These are phyloP conservation scores for Drosophila pseudotakahashii DNA, from an alignment of 2,888 invertebrate genomes.

Conservation along the genomic window DNA sequence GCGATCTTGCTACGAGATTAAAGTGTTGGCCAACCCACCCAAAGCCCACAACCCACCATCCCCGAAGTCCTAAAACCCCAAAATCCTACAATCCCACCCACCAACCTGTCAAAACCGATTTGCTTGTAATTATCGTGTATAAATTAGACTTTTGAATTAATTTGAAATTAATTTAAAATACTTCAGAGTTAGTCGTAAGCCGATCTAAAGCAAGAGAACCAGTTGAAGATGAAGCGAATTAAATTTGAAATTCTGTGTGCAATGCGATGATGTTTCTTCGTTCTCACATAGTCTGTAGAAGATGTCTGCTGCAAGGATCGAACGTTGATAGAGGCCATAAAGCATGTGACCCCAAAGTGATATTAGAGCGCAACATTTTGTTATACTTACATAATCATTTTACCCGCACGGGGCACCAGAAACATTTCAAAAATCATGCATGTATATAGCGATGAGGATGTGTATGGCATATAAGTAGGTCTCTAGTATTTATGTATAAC, in stretches of 20 bases:
- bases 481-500: conserved; percentile 48
- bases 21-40: conserved; percentile 44
- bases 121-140: conserved; percentile 55
- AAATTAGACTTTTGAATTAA: conserved; percentile 72
- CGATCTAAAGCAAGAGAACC: conserved; percentile 48
- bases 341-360: conserved; percentile 72
- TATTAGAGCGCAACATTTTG: conserved; percentile 73
- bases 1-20: conserved; percentile 76
- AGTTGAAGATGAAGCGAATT: conserved; percentile 46
- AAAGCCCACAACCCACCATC: not conserved
- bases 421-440: conserved; percentile 33
- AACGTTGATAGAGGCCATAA: conserved; percentile 71
- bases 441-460: conserved; percentile 41
- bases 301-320: conserved; percentile 36
- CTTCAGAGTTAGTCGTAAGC: conserved; percentile 25
- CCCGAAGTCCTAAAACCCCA: not conserved
- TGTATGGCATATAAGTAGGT: conserved; percentile 32
- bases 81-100: not conserved
- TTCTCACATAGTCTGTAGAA: conserved; percentile 18
- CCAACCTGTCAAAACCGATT: conserved; percentile 15
- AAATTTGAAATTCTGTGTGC: conserved; percentile 57
- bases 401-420: conserved; percentile 60
- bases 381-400: conserved; percentile 55
- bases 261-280: conserved; percentile 55
- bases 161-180: conserved; percentile 77